Percentiles rank a stretch among this genome's conserved stretches.
phyloP scores from a whole-genome alignment of 2,797 vertebrate genomes.

The Lerista edwardsae region DNA sequence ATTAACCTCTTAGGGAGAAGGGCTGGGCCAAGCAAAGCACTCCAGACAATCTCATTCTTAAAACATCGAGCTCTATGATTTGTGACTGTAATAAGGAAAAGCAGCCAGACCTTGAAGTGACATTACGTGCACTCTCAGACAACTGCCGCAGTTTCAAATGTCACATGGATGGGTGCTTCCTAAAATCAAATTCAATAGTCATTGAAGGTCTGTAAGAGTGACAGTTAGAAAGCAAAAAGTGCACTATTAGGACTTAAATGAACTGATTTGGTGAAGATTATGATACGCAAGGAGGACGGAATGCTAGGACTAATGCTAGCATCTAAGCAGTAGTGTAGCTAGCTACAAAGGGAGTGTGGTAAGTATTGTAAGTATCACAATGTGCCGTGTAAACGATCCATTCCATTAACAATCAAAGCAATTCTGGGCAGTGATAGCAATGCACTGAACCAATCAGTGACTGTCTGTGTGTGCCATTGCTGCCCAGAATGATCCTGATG shows the following conservation, averaged over 20 bases:
- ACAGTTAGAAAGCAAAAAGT: neutral
- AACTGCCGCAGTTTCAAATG: neutral
- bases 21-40: neutral
- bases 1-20: neutral
- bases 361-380: no score
- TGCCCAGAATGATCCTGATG: no score
- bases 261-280: neutral
- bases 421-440: no score
- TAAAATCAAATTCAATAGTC: slow-evolving; percentile 16
- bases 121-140: slow-evolving; percentile 12
- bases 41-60: neutral
- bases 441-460: no score
- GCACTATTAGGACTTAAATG: neutral
- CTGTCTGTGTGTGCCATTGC: no score
- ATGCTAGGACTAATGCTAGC: neutral
- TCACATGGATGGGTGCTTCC: slow-evolving; percentile 11
- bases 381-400: no score
- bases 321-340: no score
- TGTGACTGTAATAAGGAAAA: slow-evolving; percentile 30
- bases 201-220: neutral
- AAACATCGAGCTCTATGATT: slow-evolving; percentile 9
- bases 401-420: no score
- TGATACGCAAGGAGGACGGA: neutral
- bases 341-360: no score
- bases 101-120: slow-evolving; percentile 16